Evolutionary conservation across 2,113 vertebrate species (phyloP), one percentile per base, ranked within the genome.

Genomic region (Alligator mississippiensis): DNA sequence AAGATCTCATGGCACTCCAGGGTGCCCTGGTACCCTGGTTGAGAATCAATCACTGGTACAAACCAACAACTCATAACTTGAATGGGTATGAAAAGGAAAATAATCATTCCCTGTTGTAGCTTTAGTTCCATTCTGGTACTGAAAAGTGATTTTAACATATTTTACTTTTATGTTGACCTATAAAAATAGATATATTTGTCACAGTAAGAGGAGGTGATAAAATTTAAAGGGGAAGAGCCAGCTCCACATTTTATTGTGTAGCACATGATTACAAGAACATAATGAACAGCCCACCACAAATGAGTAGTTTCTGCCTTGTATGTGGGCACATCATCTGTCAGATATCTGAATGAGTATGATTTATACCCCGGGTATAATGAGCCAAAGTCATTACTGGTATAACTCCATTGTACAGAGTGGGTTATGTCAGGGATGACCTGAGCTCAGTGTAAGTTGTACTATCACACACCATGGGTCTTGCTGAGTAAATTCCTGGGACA

Each of bases 231-330:
- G 16, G 30, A 55, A 63, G 47, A 0, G 11, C 30, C 16, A 5
- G 10, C 87, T 54, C 25, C 79, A 78, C 16, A 1, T 27, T 2
- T 61, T 16, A 11, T 11, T 19, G 57, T 5, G 8, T 34, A 16
- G 34, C 19, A 27, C 1, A 0, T 2, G 18, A 82, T 25, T 47
- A 22, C 8, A 28, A 80, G 75, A 68, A 34, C 2, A 1, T 3
- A n/a, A 22, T 11, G 4, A 13, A 6, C 47, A 57, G 58, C 17
- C 47, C 25, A 5, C 22, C 8, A 16, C 74, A 64, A 60, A 1
- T 58, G 77, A 77, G 74, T 19, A 8, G 15, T 9, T 24, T 11
- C 59, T 8, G 55, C 30, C 54, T 72, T 2, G 0, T 30, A 12
- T 3, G 19, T 11, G 22, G 15, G 58, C 2, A 13, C 80, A 79